Evolutionary conservation across 1,140 invertebrate species (phyloP).

Genomic region (Lithobius niger): DNA sequence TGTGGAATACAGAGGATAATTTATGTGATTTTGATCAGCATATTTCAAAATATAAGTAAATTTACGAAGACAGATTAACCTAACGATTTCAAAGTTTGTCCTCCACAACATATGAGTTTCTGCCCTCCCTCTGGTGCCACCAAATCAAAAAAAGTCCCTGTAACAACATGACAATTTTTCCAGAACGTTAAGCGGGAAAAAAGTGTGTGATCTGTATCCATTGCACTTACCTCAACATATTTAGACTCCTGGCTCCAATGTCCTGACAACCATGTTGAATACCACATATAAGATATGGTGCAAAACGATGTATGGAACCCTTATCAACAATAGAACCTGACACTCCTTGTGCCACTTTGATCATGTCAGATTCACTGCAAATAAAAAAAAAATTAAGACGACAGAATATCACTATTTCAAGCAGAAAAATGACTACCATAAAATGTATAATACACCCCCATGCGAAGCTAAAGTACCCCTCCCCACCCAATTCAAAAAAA

Average conservation of each 20-base stretch:
- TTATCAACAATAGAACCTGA: slow-evolving; percentile 96
- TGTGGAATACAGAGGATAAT: too few species aligned
- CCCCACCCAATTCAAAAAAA: too few species aligned
- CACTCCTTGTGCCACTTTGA: slow-evolving; percentile 97
- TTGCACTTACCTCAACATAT: slow-evolving; percentile 34
- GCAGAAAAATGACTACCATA: too few species aligned
- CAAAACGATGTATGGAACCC: slow-evolving; percentile 86
- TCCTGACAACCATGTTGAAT: slow-evolving; percentile 96
- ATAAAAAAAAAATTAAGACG: too few species aligned
- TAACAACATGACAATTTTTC: neutral
- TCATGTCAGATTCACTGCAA: slow-evolving; percentile 79
- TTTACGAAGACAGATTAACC: neutral
- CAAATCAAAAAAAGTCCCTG: neutral
- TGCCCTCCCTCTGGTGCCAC: neutral
- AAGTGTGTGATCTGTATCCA: too few species aligned
- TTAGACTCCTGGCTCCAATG: slow-evolving; percentile 58
- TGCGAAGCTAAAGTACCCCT: too few species aligned
- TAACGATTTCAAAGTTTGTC: neutral
- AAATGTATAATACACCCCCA: too few species aligned
- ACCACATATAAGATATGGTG: slow-evolving; percentile 90
- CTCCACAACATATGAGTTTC: neutral
- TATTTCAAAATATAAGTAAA: neutral
- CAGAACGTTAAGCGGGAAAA: neutral
- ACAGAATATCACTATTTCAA: too few species aligned
- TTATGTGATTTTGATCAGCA: too few species aligned